Evolutionary conservation across 2,797 vertebrate species (phyloP), one percentile per base, ranked within the genome.

Genomic region (Arnoldichthys spilopterus): DNA sequence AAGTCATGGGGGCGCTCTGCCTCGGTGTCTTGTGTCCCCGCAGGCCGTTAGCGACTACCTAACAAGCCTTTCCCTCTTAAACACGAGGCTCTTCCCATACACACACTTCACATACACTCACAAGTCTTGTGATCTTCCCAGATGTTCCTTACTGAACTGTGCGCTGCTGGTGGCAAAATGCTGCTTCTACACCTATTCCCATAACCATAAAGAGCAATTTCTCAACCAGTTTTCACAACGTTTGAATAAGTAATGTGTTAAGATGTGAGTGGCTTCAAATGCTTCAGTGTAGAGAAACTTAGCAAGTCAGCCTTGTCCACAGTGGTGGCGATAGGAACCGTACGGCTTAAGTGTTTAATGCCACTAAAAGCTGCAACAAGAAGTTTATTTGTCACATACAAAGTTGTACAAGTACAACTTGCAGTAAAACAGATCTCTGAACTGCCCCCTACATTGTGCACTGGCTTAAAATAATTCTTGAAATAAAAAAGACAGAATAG

Each of bases 1-100:
- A 98, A 98, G 96, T 95, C 92, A 91, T 91, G 89, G 87, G 87
- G 92, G 90, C 89, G 94, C 90, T 88, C 87, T 85, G 90, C 85
- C 80, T 49, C 84, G 85, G 49, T 43, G 90, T 86, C 89, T 88
- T 92, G 92, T 81, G 84, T 71, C 61, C 49, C 66, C 12, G n/a
- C 62, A 72, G 47, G 77, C 45, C 84, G 84, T 78, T 80, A 77
- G 54, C 74, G 58, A 54, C 78, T 80, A 68, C 54, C 63, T 62
- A 62, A 43, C 56, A 69, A 58, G 77, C 61, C 4, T 37, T 37
- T 37, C 37, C 37, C 37, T 37, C 37, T 37, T 37, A 37, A 37
- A 72, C 32, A 77, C 3, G 13, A 43, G 15, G 5, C 53, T 32
- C 28, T 51, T 54, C 66, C 53, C 45, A 72, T 37, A 54, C 77